phyloP scores from a whole-genome alignment of 2,113 vertebrate genomes.

The Lophius piscatorius region DNA sequence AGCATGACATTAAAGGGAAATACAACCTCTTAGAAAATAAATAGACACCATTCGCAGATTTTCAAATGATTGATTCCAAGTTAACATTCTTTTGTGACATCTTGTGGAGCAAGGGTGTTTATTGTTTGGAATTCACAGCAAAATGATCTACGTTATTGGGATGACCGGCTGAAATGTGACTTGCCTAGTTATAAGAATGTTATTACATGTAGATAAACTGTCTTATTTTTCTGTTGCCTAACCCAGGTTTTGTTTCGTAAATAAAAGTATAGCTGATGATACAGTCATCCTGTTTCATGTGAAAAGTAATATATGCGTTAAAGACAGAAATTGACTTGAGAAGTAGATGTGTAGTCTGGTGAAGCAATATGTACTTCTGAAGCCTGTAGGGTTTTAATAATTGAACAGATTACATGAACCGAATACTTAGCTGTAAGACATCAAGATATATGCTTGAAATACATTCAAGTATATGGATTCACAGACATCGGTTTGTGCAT shows the following conservation, averaged over 20 bases:
- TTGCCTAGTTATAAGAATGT: too few relatives aligned
- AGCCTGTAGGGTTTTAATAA: too few relatives aligned
- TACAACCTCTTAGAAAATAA: neutral
- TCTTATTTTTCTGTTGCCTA: too few relatives aligned
- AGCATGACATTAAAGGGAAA: conserved; percentile 21
- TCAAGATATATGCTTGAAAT: conserved; percentile 20
- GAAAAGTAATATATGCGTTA: too few relatives aligned
- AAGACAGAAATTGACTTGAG: too few relatives aligned
- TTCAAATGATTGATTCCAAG: conserved; percentile 2
- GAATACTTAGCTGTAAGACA: conserved; percentile 9
- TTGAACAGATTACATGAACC: neutral
- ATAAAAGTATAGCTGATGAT: too few relatives aligned
- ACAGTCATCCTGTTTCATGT: too few relatives aligned
- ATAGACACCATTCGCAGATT: neutral
- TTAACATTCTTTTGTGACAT: neutral
- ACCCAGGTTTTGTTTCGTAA: too few relatives aligned
- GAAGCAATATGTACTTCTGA: too few relatives aligned
- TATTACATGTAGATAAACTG: too few relatives aligned
- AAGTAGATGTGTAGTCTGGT: too few relatives aligned
- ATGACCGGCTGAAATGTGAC: neutral
- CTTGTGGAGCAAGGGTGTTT: neutral
- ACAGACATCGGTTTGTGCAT: neutral
- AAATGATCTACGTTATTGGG: neutral
- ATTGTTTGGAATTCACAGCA: conserved; percentile 4
- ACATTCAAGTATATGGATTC: too few relatives aligned